Evolutionary conservation across 2,113 vertebrate genomes (phyloP).

Genomic region (Chelonoidis abingdonii): DNA sequence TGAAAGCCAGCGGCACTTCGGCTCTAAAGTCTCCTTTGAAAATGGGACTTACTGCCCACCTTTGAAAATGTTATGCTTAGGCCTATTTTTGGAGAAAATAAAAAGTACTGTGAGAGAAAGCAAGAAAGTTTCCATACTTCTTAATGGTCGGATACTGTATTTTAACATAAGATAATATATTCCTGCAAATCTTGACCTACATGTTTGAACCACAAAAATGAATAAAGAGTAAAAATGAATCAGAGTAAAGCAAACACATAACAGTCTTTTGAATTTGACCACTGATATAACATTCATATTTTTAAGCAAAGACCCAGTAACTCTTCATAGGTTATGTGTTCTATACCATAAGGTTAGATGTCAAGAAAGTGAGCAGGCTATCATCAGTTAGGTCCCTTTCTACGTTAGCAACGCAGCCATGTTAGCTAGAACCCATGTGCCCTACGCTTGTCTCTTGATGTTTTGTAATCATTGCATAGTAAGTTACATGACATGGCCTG

Average conservation of each 20-base stretch:
- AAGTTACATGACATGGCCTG: neutral
- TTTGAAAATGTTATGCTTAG: neutral
- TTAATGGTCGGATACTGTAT: neutral
- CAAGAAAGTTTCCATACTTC: neutral
- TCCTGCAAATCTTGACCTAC: neutral
- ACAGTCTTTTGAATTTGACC: neutral
- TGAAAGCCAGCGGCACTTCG: neutral
- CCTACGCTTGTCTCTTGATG: neutral
- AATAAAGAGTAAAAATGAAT: neutral
- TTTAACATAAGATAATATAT: constrained; percentile 6
- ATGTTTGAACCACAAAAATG: neutral
- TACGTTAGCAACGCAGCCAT: neutral
- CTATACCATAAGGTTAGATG: neutral
- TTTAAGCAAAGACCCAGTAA: neutral
- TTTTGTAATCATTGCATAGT: neutral
- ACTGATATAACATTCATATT: rapidly evolving
- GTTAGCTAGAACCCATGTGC: neutral
- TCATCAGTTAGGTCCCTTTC: neutral
- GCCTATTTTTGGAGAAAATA: neutral
- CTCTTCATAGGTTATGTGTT: neutral
- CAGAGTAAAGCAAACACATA: neutral
- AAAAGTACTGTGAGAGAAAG: neutral
- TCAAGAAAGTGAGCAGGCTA: neutral
- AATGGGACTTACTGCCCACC: neutral
- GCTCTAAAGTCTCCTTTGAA: neutral